phyloP scores from a whole-genome alignment of 2,113 vertebrate genomes.

The Pipa parva region DNA sequence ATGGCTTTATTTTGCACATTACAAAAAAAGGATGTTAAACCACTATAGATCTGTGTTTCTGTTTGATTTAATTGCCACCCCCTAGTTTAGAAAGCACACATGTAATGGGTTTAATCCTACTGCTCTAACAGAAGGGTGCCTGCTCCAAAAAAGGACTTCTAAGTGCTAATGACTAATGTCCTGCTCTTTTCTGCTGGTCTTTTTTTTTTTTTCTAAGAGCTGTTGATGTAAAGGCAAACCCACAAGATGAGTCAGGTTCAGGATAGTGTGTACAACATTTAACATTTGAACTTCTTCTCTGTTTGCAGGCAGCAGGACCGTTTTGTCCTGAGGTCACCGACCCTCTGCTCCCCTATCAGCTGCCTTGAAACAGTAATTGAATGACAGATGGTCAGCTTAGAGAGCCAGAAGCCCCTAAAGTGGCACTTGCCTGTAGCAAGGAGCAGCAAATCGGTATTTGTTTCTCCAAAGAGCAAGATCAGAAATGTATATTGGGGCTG shows the following conservation, averaged over 20 bases:
- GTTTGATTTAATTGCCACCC: slow-evolving; percentile 30
- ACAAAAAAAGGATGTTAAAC: slow-evolving; percentile 5
- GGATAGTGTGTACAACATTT: slow-evolving; percentile 63
- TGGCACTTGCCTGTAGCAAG: slow-evolving; percentile 40
- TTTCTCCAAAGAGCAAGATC: slow-evolving; percentile 31
- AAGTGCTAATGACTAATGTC: slow-evolving; percentile 72
- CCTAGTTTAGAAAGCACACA: slow-evolving; percentile 27
- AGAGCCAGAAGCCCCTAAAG: slow-evolving; percentile 55
- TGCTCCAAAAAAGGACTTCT: slow-evolving; percentile 62
- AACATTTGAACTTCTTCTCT: slow-evolving; percentile 73
- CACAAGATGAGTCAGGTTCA: slow-evolving; percentile 49
- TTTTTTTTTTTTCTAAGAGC: slow-evolving; percentile 26
- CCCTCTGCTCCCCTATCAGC: slow-evolving; percentile 69
- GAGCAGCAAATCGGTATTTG: slow-evolving; percentile 34
- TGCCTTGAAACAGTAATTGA: slow-evolving; percentile 74
- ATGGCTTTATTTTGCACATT: slow-evolving; percentile 1
- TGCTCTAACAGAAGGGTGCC: slow-evolving; percentile 66
- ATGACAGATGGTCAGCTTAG: slow-evolving; percentile 79
- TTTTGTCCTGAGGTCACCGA: slow-evolving; percentile 72
- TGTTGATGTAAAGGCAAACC: slow-evolving; percentile 36
- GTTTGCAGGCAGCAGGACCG: slow-evolving; percentile 65
- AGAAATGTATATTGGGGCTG: slow-evolving; percentile 29
- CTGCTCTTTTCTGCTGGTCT: slow-evolving; percentile 56
- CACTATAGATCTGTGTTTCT: slow-evolving; percentile 12
- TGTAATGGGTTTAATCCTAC: slow-evolving; percentile 44